Conservation (phyloP, 2,797 vertebrate genomes). For the Octomys mimax region DNA sequence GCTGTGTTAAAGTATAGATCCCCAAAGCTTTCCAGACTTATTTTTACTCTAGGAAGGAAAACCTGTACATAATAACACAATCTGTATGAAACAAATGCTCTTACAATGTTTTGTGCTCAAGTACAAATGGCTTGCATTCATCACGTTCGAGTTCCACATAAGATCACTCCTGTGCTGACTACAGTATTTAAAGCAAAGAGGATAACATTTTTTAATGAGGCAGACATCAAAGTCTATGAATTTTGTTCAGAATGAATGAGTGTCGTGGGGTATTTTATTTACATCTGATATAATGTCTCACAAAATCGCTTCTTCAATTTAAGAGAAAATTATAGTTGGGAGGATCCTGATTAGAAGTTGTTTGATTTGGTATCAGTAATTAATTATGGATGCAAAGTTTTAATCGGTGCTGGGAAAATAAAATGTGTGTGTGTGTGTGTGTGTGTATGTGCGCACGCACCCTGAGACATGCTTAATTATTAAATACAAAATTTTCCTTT, state of each 20-base stretch:
- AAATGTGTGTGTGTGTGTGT: neutral
- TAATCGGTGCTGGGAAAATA: neutral
- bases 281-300: conserved; percentile 31
- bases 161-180: conserved; percentile 30
- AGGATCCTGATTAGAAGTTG: neutral
- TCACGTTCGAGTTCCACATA: conserved; percentile 32
- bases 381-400: neutral
- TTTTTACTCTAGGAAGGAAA: conserved; percentile 37
- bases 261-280: neutral
- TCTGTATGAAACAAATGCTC: conserved; percentile 35
- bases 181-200: conserved; percentile 13
- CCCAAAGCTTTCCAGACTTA: neutral
- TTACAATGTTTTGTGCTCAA: neutral
- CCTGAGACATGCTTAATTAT: neutral
- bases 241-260: neutral
- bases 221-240: neutral
- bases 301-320: conserved; percentile 19
- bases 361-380: neutral
- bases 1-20: conserved; percentile 14
- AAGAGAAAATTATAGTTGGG: conserved; percentile 5
- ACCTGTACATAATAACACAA: neutral
- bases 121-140: conserved; percentile 49
- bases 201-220: neutral
- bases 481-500: conserved; percentile 13
- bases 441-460: neutral